Evolutionary conservation across 2,797 vertebrate species (phyloP).

Genomic region (Hoplostethus atlanticus): DNA sequence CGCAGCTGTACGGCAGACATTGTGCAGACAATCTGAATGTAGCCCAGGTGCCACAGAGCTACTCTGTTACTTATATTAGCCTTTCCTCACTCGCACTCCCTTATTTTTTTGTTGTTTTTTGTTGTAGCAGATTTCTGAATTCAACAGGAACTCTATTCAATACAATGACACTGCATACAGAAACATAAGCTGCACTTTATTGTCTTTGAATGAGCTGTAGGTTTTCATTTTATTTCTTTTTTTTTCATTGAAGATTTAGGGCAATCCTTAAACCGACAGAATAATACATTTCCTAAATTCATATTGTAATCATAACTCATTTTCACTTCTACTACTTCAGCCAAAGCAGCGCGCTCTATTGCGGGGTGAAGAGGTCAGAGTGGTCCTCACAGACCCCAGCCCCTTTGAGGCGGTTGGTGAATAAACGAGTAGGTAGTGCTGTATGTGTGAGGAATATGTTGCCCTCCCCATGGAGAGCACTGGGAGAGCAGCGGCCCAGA

Average conservation of each 20-base stretch:
- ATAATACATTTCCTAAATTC: not conserved
- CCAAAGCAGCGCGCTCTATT: not conserved
- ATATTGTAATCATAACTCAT: slow-evolving; percentile 5
- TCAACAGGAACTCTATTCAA: slow-evolving; percentile 14
- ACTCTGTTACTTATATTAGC: slow-evolving; percentile 25
- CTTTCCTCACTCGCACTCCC: slow-evolving; percentile 42
- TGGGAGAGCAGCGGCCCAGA: slow-evolving; percentile 52
- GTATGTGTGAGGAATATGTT: slow-evolving; percentile 58
- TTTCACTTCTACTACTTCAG: slow-evolving; percentile 1
- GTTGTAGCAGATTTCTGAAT: not conserved
- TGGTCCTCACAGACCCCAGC: slow-evolving; percentile 18
- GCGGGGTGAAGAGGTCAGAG: slow-evolving; percentile 45
- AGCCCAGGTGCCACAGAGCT: slow-evolving; percentile 44
- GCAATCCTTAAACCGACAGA: not conserved
- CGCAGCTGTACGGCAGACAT: slow-evolving; percentile 42
- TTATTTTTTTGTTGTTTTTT: slow-evolving; percentile 30
- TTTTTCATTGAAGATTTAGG: not conserved
- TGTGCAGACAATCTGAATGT: slow-evolving; percentile 52
- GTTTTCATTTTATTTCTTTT: not conserved
- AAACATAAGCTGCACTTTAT: not conserved
- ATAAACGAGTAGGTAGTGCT: slow-evolving; percentile 44
- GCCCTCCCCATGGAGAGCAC: slow-evolving; percentile 53
- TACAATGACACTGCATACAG: not conserved
- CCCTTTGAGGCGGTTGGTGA: slow-evolving; percentile 25
- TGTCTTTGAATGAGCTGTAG: not conserved